A percentile compares a stretch with the other conserved stretches of the same genome.
Evolutionary conservation across 2,888 invertebrate genomes (phyloP).

Genomic region (Cheiracanthium punctorium): DNA sequence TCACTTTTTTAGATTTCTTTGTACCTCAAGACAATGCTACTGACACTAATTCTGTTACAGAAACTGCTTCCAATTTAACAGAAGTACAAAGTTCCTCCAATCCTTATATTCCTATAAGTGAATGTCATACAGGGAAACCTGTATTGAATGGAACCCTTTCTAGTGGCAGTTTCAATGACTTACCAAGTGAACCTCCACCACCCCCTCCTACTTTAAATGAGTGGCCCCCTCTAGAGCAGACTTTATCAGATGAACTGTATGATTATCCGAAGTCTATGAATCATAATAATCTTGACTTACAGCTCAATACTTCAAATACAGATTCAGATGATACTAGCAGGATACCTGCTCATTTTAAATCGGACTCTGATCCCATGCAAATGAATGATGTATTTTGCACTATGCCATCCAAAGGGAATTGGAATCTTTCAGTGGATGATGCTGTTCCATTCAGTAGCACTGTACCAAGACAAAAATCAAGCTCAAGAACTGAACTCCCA

Average conservation of each 20-base stretch:
- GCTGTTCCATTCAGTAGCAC: conserved; percentile 43
- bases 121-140: conserved; percentile 87
- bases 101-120: conserved; percentile 90
- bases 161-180: conserved; percentile 23
- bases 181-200: conserved; percentile 69
- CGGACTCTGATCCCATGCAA: conserved; percentile 12
- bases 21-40: conserved; percentile 40
- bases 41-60: conserved; percentile 10
- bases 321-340: conserved; percentile 38
- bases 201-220: conserved; percentile 52
- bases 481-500: conserved; percentile 22
- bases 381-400: conserved; percentile 41
- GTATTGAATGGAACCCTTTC: conserved; percentile 51
- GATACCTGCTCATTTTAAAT: conserved; percentile 41
- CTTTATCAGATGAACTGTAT: conserved; percentile 69
- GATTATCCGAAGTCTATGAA: conserved; percentile 70
- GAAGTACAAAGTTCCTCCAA: conserved; percentile 49
- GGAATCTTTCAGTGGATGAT: conserved; percentile 72
- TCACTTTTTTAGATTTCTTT: conserved; percentile 46
- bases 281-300: conserved; percentile 42
- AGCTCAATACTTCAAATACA: background rate
- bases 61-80: conserved; percentile 38
- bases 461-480: conserved; percentile 40
- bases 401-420: conserved; percentile 71
- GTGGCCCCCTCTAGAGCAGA: conserved; percentile 19